Base-by-base conservation (phyloP, 1,140 invertebrate genomes). In the Aphelinus certus region DNA sequence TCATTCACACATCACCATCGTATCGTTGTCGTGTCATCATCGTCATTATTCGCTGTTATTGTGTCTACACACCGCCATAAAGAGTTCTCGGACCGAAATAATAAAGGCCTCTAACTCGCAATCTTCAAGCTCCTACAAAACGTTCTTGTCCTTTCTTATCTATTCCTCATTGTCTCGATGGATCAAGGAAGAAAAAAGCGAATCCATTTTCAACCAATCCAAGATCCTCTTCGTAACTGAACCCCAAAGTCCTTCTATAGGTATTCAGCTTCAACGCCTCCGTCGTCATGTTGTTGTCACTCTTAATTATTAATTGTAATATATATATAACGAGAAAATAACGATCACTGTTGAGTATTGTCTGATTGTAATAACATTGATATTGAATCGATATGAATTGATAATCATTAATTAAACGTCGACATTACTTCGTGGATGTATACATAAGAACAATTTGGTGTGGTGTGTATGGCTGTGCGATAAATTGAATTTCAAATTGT, bases 201-300 rank as follows among this genome's bases (percentile, higher is more conserved):
- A 63, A 6, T 64, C 58, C 60, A 56, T n/a, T 48, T 46, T 62
- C 46, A 43, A 68, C 42, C 51, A 26, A 58, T 6, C 64, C 64
- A 43, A 5, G 45, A 69, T 66, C 73, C 66, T 58, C 4, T 68
- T 65, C n/a, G 9, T 62, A 68, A 74, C 57, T 5, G 42, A 74
- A 42, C 47, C 74, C 76, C 70, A 73, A 79, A 77, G 56, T 77
- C 79, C 72, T 75, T 75, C 70, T 58, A 62, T 68, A 75, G 66
- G 66, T 75, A 75, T 57, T 80, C 79, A 87, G 87, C 87, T 87
- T 87, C 85, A 87, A 87, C 80, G 87, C 85, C 87, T 87, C 87
- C 87, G 86, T 88, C 85, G 86, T 88, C 87, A 88, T 88, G 85
- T 88, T 88, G 86, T 87, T 88, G 87, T 88, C 86, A 87, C 83